These are phyloP conservation scores for Oxygymnocypris stewartii DNA, from an alignment of 2,113 vertebrate species.

Conservation along the genomic window DNA sequence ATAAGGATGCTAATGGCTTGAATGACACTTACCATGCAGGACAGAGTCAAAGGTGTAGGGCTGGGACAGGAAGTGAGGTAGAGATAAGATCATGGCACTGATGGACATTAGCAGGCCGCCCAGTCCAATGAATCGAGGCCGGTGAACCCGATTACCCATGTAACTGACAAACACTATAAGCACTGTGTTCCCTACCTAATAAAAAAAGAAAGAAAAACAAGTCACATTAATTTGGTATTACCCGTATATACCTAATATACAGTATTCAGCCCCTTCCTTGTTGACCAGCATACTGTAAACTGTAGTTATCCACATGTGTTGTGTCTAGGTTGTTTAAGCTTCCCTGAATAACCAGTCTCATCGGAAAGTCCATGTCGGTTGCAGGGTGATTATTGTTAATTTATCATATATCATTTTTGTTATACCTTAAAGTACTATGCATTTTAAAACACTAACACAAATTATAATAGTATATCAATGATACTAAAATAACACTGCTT, in stretches of 20 bases:
- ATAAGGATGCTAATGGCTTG: background rate
- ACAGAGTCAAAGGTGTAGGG: constrained; percentile 79
- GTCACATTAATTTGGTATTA: background rate
- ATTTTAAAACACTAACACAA: too few species aligned
- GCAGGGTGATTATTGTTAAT: too few species aligned
- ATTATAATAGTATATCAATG: too few species aligned
- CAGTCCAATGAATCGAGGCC: constrained; percentile 84
- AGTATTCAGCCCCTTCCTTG: background rate
- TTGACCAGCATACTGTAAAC: background rate
- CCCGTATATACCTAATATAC: background rate
- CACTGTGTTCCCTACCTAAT: constrained; percentile 86
- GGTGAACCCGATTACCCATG: constrained; percentile 89
- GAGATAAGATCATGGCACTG: constrained; percentile 86
- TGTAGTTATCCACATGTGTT: too few species aligned
- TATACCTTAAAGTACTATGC: too few species aligned
- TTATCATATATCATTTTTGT: too few species aligned
- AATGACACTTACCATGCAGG: constrained; percentile 67
- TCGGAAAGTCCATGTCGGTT: too few species aligned
- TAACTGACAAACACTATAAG: constrained; percentile 97
- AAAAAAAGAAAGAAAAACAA: constrained; percentile 27
- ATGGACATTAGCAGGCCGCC: constrained; percentile 87
- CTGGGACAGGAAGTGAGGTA: constrained; percentile 90
- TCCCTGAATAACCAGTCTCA: background rate
- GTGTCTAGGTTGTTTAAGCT: background rate
- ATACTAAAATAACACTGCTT: too few species aligned